Percentiles rank a stretch among this genome's conserved stretches.
phyloP scores from a whole-genome alignment of 2,113 vertebrate species.

The Ifrita kowaldi region DNA sequence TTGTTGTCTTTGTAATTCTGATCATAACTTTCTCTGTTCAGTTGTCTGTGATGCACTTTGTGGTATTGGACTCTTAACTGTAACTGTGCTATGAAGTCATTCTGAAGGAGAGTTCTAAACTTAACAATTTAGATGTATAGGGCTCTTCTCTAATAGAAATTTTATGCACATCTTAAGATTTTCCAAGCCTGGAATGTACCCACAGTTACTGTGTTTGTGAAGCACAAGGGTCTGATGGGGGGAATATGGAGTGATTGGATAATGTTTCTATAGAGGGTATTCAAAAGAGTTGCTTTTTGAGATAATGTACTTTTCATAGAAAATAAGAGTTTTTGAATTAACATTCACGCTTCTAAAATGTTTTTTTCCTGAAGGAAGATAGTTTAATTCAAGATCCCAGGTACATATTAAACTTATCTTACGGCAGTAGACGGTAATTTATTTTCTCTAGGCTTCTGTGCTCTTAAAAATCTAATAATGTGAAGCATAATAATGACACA shows the following conservation, averaged over 20 bases:
- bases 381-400: slow-evolving; percentile 40
- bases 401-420: not conserved
- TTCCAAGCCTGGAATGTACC: not conserved
- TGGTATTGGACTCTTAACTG: not conserved
- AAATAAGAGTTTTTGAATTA: not conserved
- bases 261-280: not conserved
- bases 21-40: not conserved
- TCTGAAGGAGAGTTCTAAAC: not conserved
- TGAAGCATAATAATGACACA: not conserved
- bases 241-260: not conserved
- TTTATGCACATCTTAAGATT: not conserved
- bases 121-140: not conserved
- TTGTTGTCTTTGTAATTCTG: not conserved
- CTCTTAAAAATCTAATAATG: slow-evolving; percentile 3
- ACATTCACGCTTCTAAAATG: not conserved
- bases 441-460: not conserved
- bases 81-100: not conserved
- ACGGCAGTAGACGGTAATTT: not conserved
- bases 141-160: not conserved
- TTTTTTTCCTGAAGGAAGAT: not conserved
- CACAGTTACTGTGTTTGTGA: not conserved
- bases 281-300: not conserved
- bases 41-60: not conserved
- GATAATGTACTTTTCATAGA: not conserved
- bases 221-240: not conserved